Evolutionary conservation across 2,113 vertebrate genomes (phyloP), one percentile per base, ranked within the genome.

Genomic region (Excalfactoria chinensis): DNA sequence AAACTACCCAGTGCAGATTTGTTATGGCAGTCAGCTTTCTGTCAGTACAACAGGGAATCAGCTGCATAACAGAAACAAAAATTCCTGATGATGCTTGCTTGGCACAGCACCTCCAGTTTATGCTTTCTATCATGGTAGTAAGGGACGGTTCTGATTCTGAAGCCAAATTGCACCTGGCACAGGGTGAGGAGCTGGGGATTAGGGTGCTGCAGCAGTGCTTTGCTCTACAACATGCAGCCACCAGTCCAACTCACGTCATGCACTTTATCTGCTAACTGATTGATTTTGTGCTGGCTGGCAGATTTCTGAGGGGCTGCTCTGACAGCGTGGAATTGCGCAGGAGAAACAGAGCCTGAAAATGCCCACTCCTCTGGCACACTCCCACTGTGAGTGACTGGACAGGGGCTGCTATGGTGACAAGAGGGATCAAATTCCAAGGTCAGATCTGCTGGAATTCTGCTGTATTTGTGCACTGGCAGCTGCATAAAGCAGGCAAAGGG

Each of bases 21-120:
- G 51, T 89, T 93, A 74, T 75, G 69, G 89, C 51, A 80, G 55
- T 92, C 68, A 86, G 68, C 35, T 80, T 84, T 91, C 82, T 91
- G 75, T 89, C 72, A 91, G 10, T 86, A 41, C n/a, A 77, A 64
- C 66, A 49, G 21, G 20, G 62, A 83, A 74, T 22, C 7, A 1
- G 30, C 40, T 74, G 30, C 10, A 6, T 16, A 63, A 55, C 15
- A 85, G 51, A 64, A 92, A 59, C 19, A 73, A 76, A 80, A 86
- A 73, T 82, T 82, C 22, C 37, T 51, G 68, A 67, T 11, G 3
- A 68, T 35, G 8, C 58, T 40, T 87, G 9, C 64, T 66, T 32
- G 32, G 32, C 40, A 84, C 1, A 6, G 68, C 46, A 43, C 20
- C 83, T 71, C 30, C 62, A 35, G 4, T 44, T 51, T 53, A 22